Base-by-base conservation (phyloP, 1,140 invertebrate genomes). In the Dendrolimus punctatus region DNA sequence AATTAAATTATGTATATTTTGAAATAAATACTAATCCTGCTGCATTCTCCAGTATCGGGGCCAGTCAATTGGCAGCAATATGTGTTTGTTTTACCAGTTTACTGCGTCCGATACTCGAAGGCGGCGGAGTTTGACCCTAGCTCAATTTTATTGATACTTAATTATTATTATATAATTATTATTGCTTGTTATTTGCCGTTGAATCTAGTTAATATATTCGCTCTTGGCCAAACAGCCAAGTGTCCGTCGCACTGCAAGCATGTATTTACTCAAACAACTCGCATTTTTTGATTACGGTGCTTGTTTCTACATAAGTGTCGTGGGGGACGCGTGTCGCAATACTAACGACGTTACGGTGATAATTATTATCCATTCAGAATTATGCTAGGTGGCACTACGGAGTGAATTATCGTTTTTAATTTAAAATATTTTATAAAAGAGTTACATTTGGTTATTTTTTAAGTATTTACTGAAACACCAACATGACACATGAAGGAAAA, bases 71-170 rank as follows among this genome's bases (percentile, higher is more conserved):
- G 23, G 23, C 3, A 23, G 3, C 1, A 23, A n/a, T 45, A 45
- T 45, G 3, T 45, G 1, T n/a, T 45, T 45, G 43, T 9, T 6
- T 6, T 8, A 45, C 23, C 23, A 23, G 23, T 23, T 23, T 23
- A 45, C 23, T 45, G 43, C 23, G 8, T 45, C 43, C 8, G 23
- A 9, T 45, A 45, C n/a, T 0, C n/a, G n/a, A 45, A 49, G 66
- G 58, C 60, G 71, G 68, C 65, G 74, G 70, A 63, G 71, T 68
- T 71, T 62, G 74, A 66, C 72, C 70, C 69, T 82, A 85, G 82
- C 81, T 85, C 82, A 85, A 85, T 85, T 83, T 81, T 83, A 81
- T 83, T 83, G 69, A 81, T 80, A 79, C 64, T 77, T 78, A 73
- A 73, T 71, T 73, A 77, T 71, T 73, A 66, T 76, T 71, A 73